Conservation (phyloP, 2,113 vertebrate species). For the Hippocampus comes region DNA sequence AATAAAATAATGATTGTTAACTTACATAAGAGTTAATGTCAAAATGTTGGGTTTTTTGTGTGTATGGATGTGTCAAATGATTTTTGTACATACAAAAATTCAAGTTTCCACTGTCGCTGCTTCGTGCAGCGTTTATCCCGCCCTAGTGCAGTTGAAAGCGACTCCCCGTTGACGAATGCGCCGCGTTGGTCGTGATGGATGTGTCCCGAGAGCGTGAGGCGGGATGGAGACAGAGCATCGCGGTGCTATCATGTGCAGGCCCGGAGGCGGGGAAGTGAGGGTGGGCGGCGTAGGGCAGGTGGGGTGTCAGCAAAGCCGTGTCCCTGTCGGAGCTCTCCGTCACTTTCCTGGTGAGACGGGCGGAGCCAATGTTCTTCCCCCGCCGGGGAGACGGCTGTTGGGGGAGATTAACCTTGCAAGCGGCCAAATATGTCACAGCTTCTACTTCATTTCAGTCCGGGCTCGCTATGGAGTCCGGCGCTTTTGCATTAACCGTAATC, state of each 20-base stretch:
- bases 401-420: not conserved
- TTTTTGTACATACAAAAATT: not conserved
- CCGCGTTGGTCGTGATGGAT: not conserved
- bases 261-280: too few relatives aligned
- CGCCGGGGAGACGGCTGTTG: not conserved
- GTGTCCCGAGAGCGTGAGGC: too few relatives aligned
- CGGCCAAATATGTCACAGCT: not conserved
- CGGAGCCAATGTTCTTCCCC: not conserved
- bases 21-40: too few relatives aligned
- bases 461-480: not conserved
- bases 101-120: not conserved
- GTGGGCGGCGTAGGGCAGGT: too few relatives aligned
- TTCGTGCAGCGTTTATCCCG: not conserved
- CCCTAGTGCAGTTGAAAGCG: not conserved
- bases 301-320: not conserved
- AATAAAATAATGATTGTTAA: too few relatives aligned
- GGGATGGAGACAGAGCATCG: not conserved
- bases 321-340: not conserved
- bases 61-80: too few relatives aligned
- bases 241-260: not conserved
- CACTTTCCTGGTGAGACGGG: not conserved
- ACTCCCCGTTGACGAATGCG: too few relatives aligned
- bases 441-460: not conserved
- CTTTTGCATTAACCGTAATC: too few relatives aligned
- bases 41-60: too few relatives aligned